Percentiles rank a stretch among this genome's conserved stretches.
These are phyloP conservation scores for Anolis sagrei DNA, from an alignment of 2,113 vertebrate species.

Conservation along the genomic window DNA sequence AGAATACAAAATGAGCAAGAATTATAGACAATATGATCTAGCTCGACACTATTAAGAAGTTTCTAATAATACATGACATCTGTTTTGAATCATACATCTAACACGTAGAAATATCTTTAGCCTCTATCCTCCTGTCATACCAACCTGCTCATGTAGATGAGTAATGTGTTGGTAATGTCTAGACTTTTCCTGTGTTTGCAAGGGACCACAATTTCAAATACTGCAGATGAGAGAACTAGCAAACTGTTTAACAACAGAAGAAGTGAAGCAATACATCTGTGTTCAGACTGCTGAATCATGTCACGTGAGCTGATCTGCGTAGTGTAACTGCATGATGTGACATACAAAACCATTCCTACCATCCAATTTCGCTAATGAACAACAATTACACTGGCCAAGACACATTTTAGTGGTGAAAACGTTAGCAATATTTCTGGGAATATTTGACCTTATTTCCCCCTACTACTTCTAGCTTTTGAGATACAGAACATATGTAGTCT, in stretches of 20 bases:
- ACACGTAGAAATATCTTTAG: not conserved
- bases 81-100: conserved; percentile 8
- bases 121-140: conserved; percentile 10
- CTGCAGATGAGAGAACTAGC: not conserved
- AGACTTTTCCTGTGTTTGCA: conserved; percentile 24
- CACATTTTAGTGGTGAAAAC: no score
- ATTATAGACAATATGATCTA: not conserved
- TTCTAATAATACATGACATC: not conserved
- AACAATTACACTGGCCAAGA: no score
- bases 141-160: not conserved
- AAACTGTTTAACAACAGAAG: not conserved
- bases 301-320: no score
- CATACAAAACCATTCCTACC: no score
- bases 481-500: no score
- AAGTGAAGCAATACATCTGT: not conserved
- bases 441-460: no score
- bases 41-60: not conserved
- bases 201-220: not conserved
- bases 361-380: no score
- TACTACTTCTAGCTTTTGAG: no score
- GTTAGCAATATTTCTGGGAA: no score
- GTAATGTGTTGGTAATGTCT: conserved; percentile 24
- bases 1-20: not conserved
- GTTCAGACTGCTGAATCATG: not conserved
- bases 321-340: no score